Conservation (phyloP, 2,888 invertebrate genomes). For the Mantis religiosa region DNA sequence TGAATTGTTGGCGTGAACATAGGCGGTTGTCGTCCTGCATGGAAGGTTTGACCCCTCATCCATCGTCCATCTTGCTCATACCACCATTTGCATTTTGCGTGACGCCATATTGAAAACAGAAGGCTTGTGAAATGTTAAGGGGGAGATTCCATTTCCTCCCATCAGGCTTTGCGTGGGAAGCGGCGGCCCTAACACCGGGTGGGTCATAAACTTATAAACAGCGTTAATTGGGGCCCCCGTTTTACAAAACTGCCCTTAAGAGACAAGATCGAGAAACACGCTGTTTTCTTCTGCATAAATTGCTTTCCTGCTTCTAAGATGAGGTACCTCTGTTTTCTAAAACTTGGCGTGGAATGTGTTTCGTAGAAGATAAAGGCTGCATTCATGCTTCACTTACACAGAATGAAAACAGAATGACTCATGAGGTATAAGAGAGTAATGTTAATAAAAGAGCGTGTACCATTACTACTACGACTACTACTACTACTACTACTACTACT, state of each 20-base stretch:
- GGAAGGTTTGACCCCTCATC: constrained; percentile 3
- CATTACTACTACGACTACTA: too few species aligned
- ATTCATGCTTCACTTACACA: too few species aligned
- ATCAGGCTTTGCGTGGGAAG: constrained; percentile 14
- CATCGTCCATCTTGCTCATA: constrained; percentile 8
- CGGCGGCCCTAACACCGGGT: background rate
- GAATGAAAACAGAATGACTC: too few species aligned
- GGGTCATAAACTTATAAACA: constrained; percentile 4
- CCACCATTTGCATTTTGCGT: constrained; percentile 23
- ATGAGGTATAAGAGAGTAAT: too few species aligned
- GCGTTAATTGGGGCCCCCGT: background rate
- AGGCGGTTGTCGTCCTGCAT: background rate
- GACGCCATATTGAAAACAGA: constrained; percentile 22
- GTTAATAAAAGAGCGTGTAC: too few species aligned
- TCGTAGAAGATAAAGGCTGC: too few species aligned
- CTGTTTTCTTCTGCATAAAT: too few species aligned
- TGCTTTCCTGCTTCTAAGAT: too few species aligned
- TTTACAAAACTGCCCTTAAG: background rate
- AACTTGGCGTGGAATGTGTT: too few species aligned
- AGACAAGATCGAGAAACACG: background rate
- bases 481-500: too few species aligned
- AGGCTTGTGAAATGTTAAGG: constrained; percentile 1
- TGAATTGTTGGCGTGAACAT: background rate
- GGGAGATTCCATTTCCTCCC: constrained; percentile 5
- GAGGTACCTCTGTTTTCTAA: too few species aligned